Evolutionary conservation across 2,888 invertebrate genomes (phyloP).

Genomic region (Cylindroiulus punctatus): DNA sequence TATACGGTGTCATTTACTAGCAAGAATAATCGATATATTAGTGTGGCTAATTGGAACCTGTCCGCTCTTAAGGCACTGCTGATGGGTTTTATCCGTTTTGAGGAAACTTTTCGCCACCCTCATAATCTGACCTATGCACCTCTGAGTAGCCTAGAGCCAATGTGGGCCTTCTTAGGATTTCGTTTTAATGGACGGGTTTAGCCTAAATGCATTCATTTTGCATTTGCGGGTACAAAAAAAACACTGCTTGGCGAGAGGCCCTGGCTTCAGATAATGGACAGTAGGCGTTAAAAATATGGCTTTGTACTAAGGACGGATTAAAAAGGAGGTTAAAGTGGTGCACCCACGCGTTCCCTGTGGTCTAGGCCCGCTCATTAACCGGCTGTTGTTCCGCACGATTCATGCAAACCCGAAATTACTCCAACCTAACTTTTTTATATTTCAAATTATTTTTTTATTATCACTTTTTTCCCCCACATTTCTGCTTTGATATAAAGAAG

Average conservation of each 20-base stretch:
- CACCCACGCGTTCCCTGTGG: conserved; percentile 41
- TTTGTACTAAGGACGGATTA: background rate
- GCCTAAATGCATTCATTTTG: conserved; percentile 19
- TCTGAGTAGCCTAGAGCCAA: background rate
- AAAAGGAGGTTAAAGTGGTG: conserved; percentile 45
- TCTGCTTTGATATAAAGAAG: background rate
- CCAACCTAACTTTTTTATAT: background rate
- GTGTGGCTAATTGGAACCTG: background rate
- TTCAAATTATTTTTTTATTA: background rate
- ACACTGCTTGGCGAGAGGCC: background rate
- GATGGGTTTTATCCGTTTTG: conserved; percentile 8
- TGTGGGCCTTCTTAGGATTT: conserved; percentile 13
- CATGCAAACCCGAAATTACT: conserved; percentile 20
- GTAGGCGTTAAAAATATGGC: conserved; percentile 44
- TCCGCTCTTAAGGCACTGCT: background rate
- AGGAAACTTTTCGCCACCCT: background rate
- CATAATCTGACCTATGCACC: background rate
- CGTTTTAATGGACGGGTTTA: conserved; percentile 17
- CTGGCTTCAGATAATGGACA: conserved; percentile 16
- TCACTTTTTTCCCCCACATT: background rate
- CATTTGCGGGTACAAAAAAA: background rate
- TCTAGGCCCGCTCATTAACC: conserved; percentile 27
- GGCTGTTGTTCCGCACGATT: conserved; percentile 47
- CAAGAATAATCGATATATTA: background rate
- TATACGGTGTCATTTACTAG: background rate